phyloP scores from a whole-genome alignment of 2,888 invertebrate species.

The Erannis defoliaria region DNA sequence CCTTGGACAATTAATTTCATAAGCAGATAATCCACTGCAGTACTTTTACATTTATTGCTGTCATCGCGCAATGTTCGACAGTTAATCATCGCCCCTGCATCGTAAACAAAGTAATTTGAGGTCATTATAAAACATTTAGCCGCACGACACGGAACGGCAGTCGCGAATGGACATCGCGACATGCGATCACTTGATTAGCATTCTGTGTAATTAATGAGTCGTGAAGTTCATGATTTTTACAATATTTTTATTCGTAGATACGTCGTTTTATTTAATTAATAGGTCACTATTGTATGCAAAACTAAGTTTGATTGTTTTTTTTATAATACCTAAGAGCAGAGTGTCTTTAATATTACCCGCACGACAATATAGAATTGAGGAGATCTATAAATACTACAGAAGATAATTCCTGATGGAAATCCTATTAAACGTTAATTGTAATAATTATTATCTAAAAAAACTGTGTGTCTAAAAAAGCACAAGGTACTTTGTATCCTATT shows the following conservation, averaged over 20 bases:
- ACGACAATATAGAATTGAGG: no score
- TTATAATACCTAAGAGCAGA: no score
- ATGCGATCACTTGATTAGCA: slow-evolving; percentile 32
- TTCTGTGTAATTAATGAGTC: slow-evolving; percentile 22
- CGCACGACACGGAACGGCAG: slow-evolving; percentile 44
- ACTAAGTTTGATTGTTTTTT: no score
- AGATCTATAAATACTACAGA: no score
- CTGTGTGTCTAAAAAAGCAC: no score
- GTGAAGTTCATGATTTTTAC: neutral
- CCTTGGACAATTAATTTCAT: neutral
- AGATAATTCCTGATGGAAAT: no score
- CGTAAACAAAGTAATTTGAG: slow-evolving; percentile 54
- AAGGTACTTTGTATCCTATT: no score
- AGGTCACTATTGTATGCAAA: no score
- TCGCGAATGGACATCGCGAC: slow-evolving; percentile 24
- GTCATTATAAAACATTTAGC: slow-evolving; percentile 62
- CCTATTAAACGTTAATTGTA: no score
- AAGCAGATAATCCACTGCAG: neutral
- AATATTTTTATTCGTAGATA: neutral
- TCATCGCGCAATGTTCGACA: slow-evolving; percentile 17
- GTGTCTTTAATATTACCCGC: no score
- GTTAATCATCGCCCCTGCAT: slow-evolving; percentile 24
- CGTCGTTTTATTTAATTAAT: neutral
- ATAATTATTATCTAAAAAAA: no score
- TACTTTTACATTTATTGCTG: slow-evolving; percentile 12